phyloP scores from a whole-genome alignment of 2,113 vertebrate genomes.

The Todiramphus saurophagus region DNA sequence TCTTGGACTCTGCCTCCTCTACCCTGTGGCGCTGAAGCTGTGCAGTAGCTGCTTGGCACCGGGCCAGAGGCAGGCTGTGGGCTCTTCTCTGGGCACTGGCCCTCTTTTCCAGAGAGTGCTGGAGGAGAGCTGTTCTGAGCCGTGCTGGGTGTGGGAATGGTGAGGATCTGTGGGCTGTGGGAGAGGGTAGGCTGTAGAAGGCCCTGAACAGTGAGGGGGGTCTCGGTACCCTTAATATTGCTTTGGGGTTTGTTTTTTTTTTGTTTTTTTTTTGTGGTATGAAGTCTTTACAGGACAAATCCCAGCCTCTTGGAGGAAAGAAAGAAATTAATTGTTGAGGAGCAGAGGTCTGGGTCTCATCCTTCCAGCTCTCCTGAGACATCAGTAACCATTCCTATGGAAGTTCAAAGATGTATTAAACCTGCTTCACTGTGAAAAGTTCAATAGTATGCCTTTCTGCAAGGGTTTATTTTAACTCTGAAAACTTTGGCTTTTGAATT shows the following conservation, averaged over 20 bases:
- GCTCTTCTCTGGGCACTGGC: neutral
- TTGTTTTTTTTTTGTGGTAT: neutral
- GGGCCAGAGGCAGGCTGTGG: neutral
- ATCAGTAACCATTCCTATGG: neutral
- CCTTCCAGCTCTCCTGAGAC: neutral
- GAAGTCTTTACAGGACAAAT: neutral
- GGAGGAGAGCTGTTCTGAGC: neutral
- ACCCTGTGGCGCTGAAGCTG: neutral
- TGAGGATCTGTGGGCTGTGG: rapidly evolving
- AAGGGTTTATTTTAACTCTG: neutral
- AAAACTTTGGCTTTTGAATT: neutral
- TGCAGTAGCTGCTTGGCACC: neutral
- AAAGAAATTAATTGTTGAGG: neutral
- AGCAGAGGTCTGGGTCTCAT: neutral
- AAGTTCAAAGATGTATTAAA: neutral
- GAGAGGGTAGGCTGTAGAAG: neutral
- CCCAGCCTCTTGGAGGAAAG: neutral
- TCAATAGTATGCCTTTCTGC: neutral
- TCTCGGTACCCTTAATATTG: neutral
- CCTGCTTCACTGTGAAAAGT: neutral
- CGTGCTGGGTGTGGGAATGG: neutral
- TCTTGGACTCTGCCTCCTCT: neutral
- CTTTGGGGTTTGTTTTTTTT: no score
- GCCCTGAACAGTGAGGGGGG: neutral
- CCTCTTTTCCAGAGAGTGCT: rapidly evolving